These are phyloP conservation scores for Ptychobarbus kaznakovi DNA, from an alignment of 2,797 vertebrate species.

Conservation along the genomic window DNA sequence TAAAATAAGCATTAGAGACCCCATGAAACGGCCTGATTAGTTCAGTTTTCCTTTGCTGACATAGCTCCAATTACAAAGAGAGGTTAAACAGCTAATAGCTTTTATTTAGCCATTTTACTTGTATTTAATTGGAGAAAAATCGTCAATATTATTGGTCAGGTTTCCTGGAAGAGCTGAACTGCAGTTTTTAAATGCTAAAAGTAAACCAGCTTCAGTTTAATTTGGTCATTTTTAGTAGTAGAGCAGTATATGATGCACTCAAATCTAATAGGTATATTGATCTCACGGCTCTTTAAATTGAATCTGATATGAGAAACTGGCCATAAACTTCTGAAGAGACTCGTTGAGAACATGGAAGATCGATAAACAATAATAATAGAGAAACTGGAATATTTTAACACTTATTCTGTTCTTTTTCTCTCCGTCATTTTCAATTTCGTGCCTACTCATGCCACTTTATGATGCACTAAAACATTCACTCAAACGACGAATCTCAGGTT, in stretches of 20 bases:
- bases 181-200: neutral
- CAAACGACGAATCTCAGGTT: neutral
- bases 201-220: neutral
- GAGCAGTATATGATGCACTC: neutral
- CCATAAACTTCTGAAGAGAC: constrained; percentile 66
- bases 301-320: constrained; percentile 62
- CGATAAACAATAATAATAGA: constrained; percentile 43
- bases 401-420: neutral
- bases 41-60: neutral
- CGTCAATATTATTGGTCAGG: neutral
- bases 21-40: neutral
- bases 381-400: neutral
- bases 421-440: neutral
- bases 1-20: neutral
- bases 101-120: neutral
- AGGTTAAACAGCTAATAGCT: neutral
- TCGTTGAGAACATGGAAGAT: constrained; percentile 48
- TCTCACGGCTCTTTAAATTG: neutral
- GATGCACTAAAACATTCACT: neutral
- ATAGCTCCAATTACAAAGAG: neutral
- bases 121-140: neutral
- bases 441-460: constrained; percentile 45
- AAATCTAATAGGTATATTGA: neutral
- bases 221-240: neutral
- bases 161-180: neutral